Conservation (phyloP, 1,140 invertebrate genomes). For the Euschistus heros region DNA sequence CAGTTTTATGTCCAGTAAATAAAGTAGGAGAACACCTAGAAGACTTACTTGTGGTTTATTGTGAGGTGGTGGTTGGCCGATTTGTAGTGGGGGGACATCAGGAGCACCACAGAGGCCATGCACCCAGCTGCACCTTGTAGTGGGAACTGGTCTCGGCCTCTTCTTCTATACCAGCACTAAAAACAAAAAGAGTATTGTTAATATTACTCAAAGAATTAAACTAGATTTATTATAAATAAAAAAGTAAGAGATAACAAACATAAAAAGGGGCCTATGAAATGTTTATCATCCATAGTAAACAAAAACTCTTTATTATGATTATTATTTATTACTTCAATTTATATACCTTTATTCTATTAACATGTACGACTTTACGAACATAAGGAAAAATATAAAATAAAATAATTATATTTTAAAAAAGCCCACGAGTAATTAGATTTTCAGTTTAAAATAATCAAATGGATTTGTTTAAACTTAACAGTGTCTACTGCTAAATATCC, state of each 20-base stretch:
- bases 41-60: constrained; percentile 41
- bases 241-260: background rate
- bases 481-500: too few species aligned
- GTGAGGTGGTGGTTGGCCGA: constrained; percentile 43
- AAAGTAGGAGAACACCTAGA: too few species aligned
- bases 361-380: too few species aligned
- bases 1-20: background rate
- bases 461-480: too few species aligned
- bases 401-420: too few species aligned
- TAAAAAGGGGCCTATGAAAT: too few species aligned
- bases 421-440: too few species aligned
- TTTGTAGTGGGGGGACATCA: constrained; percentile 67
- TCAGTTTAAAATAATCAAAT: too few species aligned
- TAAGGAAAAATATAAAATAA: too few species aligned
- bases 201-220: too few species aligned
- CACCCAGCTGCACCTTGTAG: constrained; percentile 84
- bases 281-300: background rate
- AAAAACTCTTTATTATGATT: background rate
- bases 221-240: background rate
- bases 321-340: too few species aligned
- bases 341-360: too few species aligned
- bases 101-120: constrained; percentile 96
- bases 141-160: constrained; percentile 33
- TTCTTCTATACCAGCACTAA: constrained; percentile 29
- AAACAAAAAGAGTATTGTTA: constrained; percentile 19